phyloP scores from a whole-genome alignment of 1,140 invertebrate species.

The Mamestra configurata region DNA sequence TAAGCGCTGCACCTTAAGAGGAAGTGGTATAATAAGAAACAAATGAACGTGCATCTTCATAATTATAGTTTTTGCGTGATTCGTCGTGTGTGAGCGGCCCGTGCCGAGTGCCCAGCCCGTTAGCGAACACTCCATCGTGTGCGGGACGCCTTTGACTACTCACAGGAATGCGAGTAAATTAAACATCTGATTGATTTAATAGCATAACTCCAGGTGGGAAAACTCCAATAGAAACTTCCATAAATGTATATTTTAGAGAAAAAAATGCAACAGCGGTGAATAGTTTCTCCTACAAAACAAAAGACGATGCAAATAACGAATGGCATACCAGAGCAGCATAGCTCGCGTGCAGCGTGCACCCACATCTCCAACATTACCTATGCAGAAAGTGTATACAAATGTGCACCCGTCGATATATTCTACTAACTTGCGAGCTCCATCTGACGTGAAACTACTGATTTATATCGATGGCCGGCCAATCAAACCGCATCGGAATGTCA shows the following conservation, averaged over 20 bases:
- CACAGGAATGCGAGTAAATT: background rate
- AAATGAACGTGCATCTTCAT: constrained; percentile 33
- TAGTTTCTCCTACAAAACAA: constrained; percentile 1
- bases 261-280: background rate
- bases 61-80: constrained; percentile 40
- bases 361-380: constrained; percentile 27
- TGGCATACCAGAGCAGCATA: constrained; percentile 1
- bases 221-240: background rate
- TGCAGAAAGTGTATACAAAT: constrained; percentile 38
- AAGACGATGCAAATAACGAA: background rate
- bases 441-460: constrained; percentile 29
- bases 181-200: constrained; percentile 35
- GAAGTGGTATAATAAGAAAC: constrained; percentile 23
- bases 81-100: constrained; percentile 33
- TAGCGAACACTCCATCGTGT: background rate
- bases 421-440: background rate
- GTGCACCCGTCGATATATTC: constrained; percentile 27
- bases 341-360: constrained; percentile 12
- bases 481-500: constrained; percentile 38
- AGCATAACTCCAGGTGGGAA: constrained; percentile 1
- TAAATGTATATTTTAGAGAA: background rate
- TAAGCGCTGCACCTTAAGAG: constrained; percentile 1
- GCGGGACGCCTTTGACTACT: background rate
- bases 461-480: constrained; percentile 28
- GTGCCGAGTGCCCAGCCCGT: constrained; percentile 6